phyloP scores from a whole-genome alignment of 2,888 invertebrate genomes.

The Melipona beecheii region DNA sequence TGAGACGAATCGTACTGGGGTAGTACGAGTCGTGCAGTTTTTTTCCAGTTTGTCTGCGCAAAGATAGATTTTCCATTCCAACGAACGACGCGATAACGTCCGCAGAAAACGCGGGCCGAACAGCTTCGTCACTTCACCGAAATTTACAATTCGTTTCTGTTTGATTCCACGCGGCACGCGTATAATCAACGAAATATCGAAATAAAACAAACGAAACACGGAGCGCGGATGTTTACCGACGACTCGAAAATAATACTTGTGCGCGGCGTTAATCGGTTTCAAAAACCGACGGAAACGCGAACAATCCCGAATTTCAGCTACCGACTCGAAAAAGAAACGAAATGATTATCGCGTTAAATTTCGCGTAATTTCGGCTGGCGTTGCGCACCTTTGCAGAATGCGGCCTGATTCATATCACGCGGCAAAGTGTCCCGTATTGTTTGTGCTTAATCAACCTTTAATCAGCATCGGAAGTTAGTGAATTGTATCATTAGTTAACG shows the following conservation, averaged over 20 bases:
- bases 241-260: neutral
- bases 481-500: constrained; percentile 42
- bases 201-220: neutral
- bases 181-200: neutral
- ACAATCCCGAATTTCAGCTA: too few relatives aligned
- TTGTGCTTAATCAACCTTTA: constrained; percentile 46
- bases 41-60: too few relatives aligned
- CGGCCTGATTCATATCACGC: constrained; percentile 24
- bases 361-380: neutral
- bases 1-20: too few relatives aligned
- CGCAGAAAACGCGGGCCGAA: too few relatives aligned
- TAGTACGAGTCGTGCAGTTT: too few relatives aligned
- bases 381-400: neutral
- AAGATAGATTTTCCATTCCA: too few relatives aligned
- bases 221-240: neutral
- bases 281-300: neutral
- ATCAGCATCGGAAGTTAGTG: constrained; percentile 50
- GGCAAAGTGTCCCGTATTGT: constrained; percentile 36
- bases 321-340: neutral
- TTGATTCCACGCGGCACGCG: too few relatives aligned
- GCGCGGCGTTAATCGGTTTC: neutral
- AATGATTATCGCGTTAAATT: neutral
- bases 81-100: too few relatives aligned
- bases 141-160: neutral
- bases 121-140: neutral